Evolutionary conservation across 2,888 invertebrate species (phyloP).

Genomic region (Phortica okadai): DNA sequence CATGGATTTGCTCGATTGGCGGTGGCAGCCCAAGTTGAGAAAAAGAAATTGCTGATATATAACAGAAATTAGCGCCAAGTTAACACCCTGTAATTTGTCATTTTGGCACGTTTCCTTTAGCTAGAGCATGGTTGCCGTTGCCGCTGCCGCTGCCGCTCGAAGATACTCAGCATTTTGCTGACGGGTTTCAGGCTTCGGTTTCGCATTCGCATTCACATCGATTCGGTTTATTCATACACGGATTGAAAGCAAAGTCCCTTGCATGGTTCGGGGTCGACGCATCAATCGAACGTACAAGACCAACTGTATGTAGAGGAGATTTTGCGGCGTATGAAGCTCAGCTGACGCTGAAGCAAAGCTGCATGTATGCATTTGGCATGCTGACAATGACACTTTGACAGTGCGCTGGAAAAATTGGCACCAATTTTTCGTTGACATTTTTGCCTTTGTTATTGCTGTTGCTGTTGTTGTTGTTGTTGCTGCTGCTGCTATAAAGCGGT

Average conservation of each 20-base stretch:
- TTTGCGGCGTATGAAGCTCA: background rate
- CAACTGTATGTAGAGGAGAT: no score
- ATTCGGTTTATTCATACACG: background rate
- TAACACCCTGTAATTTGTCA: constrained; percentile 74
- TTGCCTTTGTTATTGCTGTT: constrained; percentile 3
- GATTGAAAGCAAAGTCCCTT: background rate
- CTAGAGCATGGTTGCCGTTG: background rate
- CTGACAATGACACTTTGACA: constrained; percentile 76
- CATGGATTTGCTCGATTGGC: constrained; percentile 16
- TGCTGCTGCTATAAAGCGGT: constrained; percentile 15
- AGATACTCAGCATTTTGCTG: background rate
- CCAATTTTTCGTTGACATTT: constrained; percentile 69
- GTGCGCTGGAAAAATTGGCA: constrained; percentile 71
- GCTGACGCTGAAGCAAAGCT: constrained; percentile 47
- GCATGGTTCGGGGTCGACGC: background rate
- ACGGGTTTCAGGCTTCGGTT: constrained; percentile 11
- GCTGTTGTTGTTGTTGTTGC: constrained; percentile 41
- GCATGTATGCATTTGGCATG: constrained; percentile 70
- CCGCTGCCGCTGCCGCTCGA: background rate
- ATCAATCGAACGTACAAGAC: no score
- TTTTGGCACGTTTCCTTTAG: constrained; percentile 66
- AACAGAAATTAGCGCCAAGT: constrained; percentile 65
- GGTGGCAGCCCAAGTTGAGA: background rate
- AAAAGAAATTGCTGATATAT: constrained; percentile 43
- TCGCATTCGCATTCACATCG: constrained; percentile 8